phyloP scores from a whole-genome alignment of 1,140 invertebrate species.

The Anthonomus grandis region DNA sequence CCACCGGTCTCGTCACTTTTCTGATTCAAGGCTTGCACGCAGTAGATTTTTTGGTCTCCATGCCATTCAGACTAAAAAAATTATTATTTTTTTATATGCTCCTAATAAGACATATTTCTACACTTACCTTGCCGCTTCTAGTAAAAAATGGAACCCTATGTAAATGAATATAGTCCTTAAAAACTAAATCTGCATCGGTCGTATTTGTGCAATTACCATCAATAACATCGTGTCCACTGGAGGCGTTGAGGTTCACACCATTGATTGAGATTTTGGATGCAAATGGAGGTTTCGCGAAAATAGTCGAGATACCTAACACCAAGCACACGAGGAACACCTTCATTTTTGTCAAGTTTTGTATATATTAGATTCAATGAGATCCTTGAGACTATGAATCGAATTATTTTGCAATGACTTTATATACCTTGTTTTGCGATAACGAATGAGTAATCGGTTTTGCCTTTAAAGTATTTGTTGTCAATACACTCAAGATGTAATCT shows the following conservation, averaged over 20 bases:
- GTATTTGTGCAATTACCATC: conserved; percentile 9
- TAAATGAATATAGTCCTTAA: conserved; percentile 2
- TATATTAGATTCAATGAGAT: no score
- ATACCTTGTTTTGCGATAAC: no score
- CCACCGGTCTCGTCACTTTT: conserved; percentile 11
- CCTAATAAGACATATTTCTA: neutral
- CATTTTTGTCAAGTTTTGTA: no score
- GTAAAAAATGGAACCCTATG: conserved; percentile 1
- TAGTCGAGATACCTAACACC: no score
- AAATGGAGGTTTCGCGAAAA: no score
- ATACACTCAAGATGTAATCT: no score
- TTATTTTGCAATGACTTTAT: no score
- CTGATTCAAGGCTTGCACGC: conserved; percentile 3
- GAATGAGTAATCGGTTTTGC: no score
- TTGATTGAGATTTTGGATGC: no score
- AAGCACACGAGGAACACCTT: no score
- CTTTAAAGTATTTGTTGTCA: no score
- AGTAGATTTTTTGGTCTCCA: conserved; percentile 2
- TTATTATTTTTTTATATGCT: neutral
- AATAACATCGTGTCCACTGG: conserved; percentile 2
- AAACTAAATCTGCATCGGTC: neutral
- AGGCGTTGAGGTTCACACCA: neutral
- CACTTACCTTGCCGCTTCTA: conserved; percentile 7
- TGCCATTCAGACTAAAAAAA: neutral
- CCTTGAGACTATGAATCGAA: no score